Evolutionary conservation across 2,113 vertebrate genomes (phyloP), one percentile per base, ranked within the genome.

Genomic region (Dendrocopos noguchii): DNA sequence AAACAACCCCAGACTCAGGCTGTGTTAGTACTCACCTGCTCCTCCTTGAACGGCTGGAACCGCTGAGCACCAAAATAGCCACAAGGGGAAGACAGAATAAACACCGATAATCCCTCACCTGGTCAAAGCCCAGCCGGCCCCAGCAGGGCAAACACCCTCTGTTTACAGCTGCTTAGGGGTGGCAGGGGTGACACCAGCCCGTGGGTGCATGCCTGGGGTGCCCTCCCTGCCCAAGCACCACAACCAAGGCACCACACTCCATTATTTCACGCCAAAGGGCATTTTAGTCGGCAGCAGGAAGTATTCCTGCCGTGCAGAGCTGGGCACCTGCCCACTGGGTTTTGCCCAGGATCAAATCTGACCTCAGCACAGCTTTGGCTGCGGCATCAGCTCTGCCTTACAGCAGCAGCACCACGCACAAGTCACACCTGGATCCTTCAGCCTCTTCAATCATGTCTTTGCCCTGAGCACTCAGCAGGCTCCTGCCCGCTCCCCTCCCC

Each of bases 191-290:
- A 2, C 29, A 2, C 22, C 63, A 75, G 31, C 47, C 77, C 17
- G 31, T 0, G 0, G 56, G 15, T 0, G 1, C 29, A 7, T 1
- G 5, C 25, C 36, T 19, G 17, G 13, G 46, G 66, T 13, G 12
- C 83, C 42, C 14, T 5, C 72, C 60, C 60, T 80, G 68, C 73
- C 42, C 73, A 25, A 59, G 19, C 24, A 12, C 28, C 4, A 0
- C 47, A 20, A n/a, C 9, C 0, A 0, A 66, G 66, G 73, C 73
- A 47, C 34, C n/a, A 80, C 2, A 0, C 33, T 47, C 14, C 28
- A 60, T 25, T 13, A 19, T 59, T 89, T 24, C 16, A 12, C 12
- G 2, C 13, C 67, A 9, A 28, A 60, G 70, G 16, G 22, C 46
- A 6, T 16, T 66, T 83, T 13, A 50, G 16, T 1, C 24, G 70